Conservation (phyloP, 2,888 invertebrate species). For the Hofmannophila pseudospretella region DNA sequence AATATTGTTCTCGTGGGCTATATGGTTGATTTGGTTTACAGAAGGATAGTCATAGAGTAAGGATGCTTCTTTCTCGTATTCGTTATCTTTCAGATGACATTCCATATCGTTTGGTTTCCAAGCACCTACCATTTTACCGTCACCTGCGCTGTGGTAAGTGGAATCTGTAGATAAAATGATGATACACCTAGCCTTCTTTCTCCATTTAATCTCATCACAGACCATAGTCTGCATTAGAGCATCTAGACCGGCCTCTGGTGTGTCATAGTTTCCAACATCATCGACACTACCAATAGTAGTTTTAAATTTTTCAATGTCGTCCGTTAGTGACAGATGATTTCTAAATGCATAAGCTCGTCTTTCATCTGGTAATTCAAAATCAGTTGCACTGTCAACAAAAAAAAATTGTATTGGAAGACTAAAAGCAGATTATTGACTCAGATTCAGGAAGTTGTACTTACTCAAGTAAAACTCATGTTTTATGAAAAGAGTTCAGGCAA, state of each 20-base stretch:
- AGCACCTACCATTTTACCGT: slow-evolving; percentile 85
- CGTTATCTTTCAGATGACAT: slow-evolving; percentile 78
- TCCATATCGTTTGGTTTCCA: slow-evolving; percentile 82
- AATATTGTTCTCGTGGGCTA: slow-evolving; percentile 82
- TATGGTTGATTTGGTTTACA: slow-evolving; percentile 81
- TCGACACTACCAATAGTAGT: slow-evolving; percentile 10
- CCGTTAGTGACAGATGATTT: slow-evolving; percentile 83
- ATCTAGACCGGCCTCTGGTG: slow-evolving; percentile 91
- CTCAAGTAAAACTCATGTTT: no score
- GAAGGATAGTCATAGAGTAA: slow-evolving; percentile 86
- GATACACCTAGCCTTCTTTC: slow-evolving; percentile 82
- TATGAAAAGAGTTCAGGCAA: no score
- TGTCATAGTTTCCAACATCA: slow-evolving; percentile 78
- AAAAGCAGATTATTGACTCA: no score
- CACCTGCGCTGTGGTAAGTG: slow-evolving; percentile 88
- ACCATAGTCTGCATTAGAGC: slow-evolving; percentile 92
- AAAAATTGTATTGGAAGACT: no score
- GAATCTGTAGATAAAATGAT: slow-evolving; percentile 89
- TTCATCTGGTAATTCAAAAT: no score
- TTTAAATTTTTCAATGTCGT: slow-evolving; percentile 64
- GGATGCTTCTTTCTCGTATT: slow-evolving; percentile 66
- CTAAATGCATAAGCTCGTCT: slow-evolving; percentile 71
- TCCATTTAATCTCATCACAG: slow-evolving; percentile 86
- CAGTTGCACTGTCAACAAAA: no score
- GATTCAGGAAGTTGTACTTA: no score